phyloP scores from a whole-genome alignment of 2,797 vertebrate genomes.

The Kryptolebias ocellatus region DNA sequence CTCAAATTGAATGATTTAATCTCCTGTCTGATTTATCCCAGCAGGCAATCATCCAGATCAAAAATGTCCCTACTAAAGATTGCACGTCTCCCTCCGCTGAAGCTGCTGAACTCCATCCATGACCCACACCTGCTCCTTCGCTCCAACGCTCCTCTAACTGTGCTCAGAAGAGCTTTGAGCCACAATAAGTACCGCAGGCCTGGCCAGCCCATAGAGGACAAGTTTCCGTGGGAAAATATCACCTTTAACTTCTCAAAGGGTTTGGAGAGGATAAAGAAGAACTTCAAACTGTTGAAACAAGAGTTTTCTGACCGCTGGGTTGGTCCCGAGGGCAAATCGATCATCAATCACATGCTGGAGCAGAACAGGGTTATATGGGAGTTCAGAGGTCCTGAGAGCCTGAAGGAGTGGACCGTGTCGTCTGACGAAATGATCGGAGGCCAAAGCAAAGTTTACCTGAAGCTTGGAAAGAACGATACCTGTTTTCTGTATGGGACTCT shows the following conservation, averaged over 20 bases:
- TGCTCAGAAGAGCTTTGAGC: slow-evolving; percentile 48
- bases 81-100: slow-evolving; percentile 38
- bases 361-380: slow-evolving; percentile 90
- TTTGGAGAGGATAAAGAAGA: slow-evolving; percentile 81
- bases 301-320: slow-evolving; percentile 75
- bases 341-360: slow-evolving; percentile 82
- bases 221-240: slow-evolving; percentile 76
- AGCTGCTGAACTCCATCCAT: slow-evolving; percentile 49
- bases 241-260: slow-evolving; percentile 84
- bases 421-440: slow-evolving; percentile 92
- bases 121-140: slow-evolving; percentile 36
- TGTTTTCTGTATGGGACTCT: slow-evolving; percentile 89
- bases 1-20: not conserved
- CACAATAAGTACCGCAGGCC: slow-evolving; percentile 84
- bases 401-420: slow-evolving; percentile 88
- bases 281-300: slow-evolving; percentile 82
- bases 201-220: slow-evolving; percentile 74
- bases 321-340: slow-evolving; percentile 82
- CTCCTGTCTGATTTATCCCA: slow-evolving; percentile 21
- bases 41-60: slow-evolving; percentile 28
- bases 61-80: slow-evolving; percentile 61
- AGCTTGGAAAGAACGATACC: slow-evolving; percentile 86
- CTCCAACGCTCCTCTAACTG: slow-evolving; percentile 16
- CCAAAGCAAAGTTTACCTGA: slow-evolving; percentile 86
- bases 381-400: slow-evolving; percentile 88